phyloP scores from a whole-genome alignment of 2,888 invertebrate species.

The Metalampra italica region DNA sequence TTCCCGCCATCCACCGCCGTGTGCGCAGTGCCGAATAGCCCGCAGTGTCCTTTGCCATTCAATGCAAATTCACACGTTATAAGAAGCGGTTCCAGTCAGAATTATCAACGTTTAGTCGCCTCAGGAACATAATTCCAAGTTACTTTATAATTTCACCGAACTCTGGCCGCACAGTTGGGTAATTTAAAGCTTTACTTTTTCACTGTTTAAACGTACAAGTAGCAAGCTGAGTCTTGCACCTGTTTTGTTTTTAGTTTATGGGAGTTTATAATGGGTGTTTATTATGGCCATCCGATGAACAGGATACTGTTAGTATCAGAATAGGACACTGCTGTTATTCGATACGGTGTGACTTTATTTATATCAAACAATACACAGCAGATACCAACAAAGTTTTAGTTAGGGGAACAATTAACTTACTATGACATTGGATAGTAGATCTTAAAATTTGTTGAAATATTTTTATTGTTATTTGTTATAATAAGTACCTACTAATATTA shows the following conservation, averaged over 20 bases:
- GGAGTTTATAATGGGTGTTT: background rate
- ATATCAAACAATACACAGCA: no score
- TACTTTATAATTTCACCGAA: conserved; percentile 56
- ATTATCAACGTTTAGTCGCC: conserved; percentile 78
- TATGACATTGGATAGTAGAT: no score
- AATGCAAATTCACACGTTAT: conserved; percentile 74
- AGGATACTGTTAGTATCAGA: background rate
- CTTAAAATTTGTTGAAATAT: no score
- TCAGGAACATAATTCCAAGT: conserved; percentile 67
- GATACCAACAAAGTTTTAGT: no score
- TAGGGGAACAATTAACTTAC: no score
- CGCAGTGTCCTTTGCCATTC: conserved; percentile 65
- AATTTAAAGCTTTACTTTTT: conserved; percentile 18
- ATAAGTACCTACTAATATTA: no score
- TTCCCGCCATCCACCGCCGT: background rate
- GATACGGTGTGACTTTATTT: no score
- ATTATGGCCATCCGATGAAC: background rate
- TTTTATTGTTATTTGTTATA: no score
- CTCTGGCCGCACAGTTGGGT: conserved; percentile 33
- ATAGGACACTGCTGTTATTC: no score
- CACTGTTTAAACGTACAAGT: conserved; percentile 9
- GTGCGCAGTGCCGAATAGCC: background rate
- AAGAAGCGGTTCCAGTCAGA: conserved; percentile 68
- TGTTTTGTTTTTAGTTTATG: conserved; percentile 5
- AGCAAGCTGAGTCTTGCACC: conserved; percentile 9